Evolutionary conservation across 2,888 invertebrate species (phyloP).

Genomic region (Rhyacophila evoluta): DNA sequence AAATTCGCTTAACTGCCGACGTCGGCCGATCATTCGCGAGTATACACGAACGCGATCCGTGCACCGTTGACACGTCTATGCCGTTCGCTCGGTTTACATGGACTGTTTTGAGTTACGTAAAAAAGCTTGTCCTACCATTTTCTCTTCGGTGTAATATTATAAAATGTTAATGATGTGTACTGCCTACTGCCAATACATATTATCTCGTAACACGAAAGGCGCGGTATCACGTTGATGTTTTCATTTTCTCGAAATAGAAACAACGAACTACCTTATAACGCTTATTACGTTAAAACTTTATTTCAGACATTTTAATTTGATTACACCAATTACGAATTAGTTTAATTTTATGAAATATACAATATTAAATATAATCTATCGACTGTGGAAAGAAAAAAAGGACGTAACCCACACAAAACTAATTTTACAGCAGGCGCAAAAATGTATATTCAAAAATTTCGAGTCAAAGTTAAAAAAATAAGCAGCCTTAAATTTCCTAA

Average conservation of each 20-base stretch:
- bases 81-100: background rate
- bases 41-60: background rate
- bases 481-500: too few species aligned
- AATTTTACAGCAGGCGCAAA: too few species aligned
- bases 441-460: too few species aligned
- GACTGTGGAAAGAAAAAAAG: too few species aligned
- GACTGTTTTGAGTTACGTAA: conserved; percentile 37
- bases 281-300: too few species aligned
- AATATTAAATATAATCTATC: too few species aligned
- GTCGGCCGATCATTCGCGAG: background rate
- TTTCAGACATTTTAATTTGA: too few species aligned
- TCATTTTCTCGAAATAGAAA: background rate
- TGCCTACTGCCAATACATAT: conserved; percentile 8
- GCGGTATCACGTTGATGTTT: background rate
- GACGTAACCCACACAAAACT: too few species aligned
- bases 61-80: conserved; percentile 15
- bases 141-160: background rate
- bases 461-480: too few species aligned
- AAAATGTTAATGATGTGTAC: conserved; percentile 17
- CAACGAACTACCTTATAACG: too few species aligned
- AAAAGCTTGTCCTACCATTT: conserved; percentile 41
- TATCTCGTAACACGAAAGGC: conserved; percentile 1
- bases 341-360: too few species aligned
- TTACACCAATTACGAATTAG: too few species aligned
- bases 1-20: background rate